Evolutionary conservation across 2,888 invertebrate genomes (phyloP).

Genomic region (Calliphora vomitoria): DNA sequence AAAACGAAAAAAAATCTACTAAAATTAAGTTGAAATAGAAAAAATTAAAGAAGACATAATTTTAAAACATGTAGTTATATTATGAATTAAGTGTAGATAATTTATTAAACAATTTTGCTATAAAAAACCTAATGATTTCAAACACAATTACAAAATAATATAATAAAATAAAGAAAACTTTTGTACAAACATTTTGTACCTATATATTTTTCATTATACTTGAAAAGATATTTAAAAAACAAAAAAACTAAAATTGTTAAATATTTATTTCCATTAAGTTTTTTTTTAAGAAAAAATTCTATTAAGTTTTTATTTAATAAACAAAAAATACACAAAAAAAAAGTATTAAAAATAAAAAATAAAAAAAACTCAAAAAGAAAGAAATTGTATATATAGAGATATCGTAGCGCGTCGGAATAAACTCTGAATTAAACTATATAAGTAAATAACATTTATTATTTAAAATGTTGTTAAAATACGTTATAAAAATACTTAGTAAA

Average conservation of each 20-base stretch:
- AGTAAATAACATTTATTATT: neutral
- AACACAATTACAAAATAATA: neutral
- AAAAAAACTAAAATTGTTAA: conserved; percentile 17
- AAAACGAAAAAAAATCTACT: conserved; percentile 24
- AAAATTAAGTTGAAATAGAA: conserved; percentile 19
- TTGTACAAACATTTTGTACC: conserved; percentile 73
- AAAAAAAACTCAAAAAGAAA: neutral
- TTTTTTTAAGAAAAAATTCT: conserved; percentile 18
- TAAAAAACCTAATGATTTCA: conserved; percentile 11
- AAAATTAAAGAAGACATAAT: neutral
- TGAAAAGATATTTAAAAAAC: neutral
- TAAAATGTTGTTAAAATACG: neutral
- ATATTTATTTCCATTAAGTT: conserved; percentile 30
- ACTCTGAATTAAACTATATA: too few relatives aligned
- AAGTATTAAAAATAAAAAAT: neutral
- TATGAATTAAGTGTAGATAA: conserved; percentile 46
- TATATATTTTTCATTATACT: conserved; percentile 48
- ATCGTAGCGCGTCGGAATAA: too few relatives aligned
- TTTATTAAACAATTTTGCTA: conserved; percentile 29
- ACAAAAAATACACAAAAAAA: neutral
- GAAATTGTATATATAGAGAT: too few relatives aligned
- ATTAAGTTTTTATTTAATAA: conserved; percentile 26
- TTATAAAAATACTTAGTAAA: conserved; percentile 9
- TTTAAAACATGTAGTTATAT: conserved; percentile 44
- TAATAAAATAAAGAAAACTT: conserved; percentile 51